Percentiles rank a stretch among this genome's conserved stretches.
Conservation (phyloP, 2,797 vertebrate genomes). For the Parauchenoglanis ngamensis region DNA sequence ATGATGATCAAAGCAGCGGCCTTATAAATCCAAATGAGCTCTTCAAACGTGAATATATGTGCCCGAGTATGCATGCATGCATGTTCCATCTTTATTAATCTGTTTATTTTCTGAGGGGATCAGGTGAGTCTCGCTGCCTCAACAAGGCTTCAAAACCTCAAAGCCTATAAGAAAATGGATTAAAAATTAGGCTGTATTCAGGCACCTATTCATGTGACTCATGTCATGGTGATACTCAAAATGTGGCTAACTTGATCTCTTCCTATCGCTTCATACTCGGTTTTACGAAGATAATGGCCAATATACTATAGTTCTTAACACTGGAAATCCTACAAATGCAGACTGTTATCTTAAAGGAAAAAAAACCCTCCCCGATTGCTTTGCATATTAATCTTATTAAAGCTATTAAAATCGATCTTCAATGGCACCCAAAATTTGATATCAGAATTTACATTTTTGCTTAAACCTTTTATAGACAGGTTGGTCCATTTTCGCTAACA, state of each 20-base stretch:
- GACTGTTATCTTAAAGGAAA: not conserved
- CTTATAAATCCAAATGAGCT: not conserved
- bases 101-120: not conserved
- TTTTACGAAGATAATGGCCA: not conserved
- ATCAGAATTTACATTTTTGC: not conserved
- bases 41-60: not conserved
- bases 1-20: slow-evolving; percentile 1
- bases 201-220: not conserved
- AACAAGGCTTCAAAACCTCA: slow-evolving; percentile 17
- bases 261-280: not conserved
- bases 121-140: not conserved
- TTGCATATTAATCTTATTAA: not conserved
- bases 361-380: not conserved
- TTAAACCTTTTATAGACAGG: not conserved
- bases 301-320: not conserved
- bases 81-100: not conserved
- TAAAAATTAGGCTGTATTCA: not conserved
- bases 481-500: not conserved
- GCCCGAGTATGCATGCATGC: not conserved
- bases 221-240: not conserved
- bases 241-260: not conserved
- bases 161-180: not conserved
- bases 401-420: not conserved
- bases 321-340: not conserved
- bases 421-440: not conserved